A percentile compares a stretch with the other conserved stretches of the same genome.
Conservation (phyloP, 2,113 vertebrate species). For the Otocyon megalotis region DNA sequence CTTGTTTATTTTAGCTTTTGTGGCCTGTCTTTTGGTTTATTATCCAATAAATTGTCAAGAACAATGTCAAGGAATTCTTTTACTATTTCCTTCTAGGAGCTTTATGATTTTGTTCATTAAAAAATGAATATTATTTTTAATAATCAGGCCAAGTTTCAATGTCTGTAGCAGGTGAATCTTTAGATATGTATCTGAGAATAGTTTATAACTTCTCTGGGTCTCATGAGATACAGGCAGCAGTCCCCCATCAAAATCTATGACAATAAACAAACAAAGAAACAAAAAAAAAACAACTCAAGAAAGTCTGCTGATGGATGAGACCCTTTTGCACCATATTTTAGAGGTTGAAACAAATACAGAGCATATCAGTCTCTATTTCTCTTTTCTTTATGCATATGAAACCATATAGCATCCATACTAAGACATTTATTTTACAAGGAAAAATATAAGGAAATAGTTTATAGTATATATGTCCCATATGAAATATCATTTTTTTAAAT, state of each 20-base stretch:
- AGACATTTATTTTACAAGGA: constrained; percentile 11
- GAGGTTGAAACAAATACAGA: neutral
- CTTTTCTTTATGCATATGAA: neutral
- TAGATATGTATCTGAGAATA: neutral
- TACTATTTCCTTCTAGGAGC: neutral
- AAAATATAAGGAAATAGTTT: neutral
- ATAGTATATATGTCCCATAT: neutral
- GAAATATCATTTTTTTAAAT: neutral
- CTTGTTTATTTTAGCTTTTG: neutral
- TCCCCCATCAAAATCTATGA: neutral
- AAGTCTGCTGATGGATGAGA: neutral
- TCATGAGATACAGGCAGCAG: neutral
- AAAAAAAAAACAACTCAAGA: neutral
- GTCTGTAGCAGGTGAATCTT: neutral
- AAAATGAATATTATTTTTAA: constrained; percentile 20
- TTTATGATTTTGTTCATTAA: neutral
- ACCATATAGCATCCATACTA: neutral
- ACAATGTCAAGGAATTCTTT: neutral
- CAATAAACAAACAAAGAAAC: neutral
- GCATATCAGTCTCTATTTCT: neutral
- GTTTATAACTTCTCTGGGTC: neutral
- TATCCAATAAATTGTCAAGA: neutral
- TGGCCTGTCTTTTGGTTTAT: neutral
- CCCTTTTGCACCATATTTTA: neutral
- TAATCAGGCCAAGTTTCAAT: neutral